Evolutionary conservation across 2,797 vertebrate species (phyloP).

Genomic region (Steatocranus sp.): DNA sequence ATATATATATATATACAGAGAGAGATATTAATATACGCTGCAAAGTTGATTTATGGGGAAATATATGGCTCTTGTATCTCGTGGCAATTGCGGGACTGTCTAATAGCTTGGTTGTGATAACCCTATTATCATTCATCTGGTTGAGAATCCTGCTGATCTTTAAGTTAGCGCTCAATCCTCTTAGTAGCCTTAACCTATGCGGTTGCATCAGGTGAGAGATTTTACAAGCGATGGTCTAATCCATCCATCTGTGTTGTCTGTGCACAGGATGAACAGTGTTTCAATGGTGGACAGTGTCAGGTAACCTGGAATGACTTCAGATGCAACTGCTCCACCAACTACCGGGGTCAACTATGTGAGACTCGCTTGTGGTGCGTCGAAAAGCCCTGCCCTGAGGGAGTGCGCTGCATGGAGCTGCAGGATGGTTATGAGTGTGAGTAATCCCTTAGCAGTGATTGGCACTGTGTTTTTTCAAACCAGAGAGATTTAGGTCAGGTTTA

Average conservation of each 20-base stretch:
- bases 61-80: not conserved
- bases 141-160: constrained; percentile 16
- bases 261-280: constrained; percentile 77
- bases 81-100: not conserved
- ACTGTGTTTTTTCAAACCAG: not conserved
- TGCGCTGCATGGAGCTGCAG: constrained; percentile 79
- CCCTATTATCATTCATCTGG: constrained; percentile 1
- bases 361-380: constrained; percentile 86
- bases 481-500: not conserved
- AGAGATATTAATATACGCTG: not conserved
- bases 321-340: constrained; percentile 83
- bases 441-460: not conserved
- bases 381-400: constrained; percentile 77
- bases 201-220: constrained; percentile 18
- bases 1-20: too few relatives aligned
- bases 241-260: constrained; percentile 32
- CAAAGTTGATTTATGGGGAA: not conserved
- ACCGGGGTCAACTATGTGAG: constrained; percentile 83
- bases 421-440: constrained; percentile 94
- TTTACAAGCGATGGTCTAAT: constrained; percentile 24
- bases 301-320: constrained; percentile 94
- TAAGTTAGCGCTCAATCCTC: constrained; percentile 11
- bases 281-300: constrained; percentile 83
- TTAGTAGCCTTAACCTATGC: constrained; percentile 15
- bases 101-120: not conserved